phyloP scores from a whole-genome alignment of 2,113 vertebrate species.

The Vulpes lagopus region DNA sequence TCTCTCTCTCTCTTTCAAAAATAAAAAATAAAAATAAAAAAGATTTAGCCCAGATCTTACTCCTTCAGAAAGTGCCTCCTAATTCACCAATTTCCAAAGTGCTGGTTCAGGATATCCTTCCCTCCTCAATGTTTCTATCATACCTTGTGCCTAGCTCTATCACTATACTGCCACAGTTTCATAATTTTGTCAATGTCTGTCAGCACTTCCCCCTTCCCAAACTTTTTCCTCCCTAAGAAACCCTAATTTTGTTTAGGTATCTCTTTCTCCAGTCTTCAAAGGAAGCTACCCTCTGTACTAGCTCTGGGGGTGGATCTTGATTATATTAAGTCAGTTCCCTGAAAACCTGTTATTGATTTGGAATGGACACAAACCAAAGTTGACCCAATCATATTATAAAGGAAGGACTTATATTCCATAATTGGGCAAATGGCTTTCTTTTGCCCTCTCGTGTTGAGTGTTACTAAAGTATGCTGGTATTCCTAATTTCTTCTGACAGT shows the following conservation, averaged over 20 bases:
- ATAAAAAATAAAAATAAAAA: too few relatives aligned
- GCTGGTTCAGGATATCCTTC: neutral
- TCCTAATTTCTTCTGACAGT: conserved; percentile 17
- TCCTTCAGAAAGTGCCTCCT: conserved; percentile 20
- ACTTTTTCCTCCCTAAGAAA: neutral
- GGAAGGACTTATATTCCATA: neutral
- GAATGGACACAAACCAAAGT: neutral
- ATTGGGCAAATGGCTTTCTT: neutral
- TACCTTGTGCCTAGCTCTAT: neutral
- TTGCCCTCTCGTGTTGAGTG: neutral
- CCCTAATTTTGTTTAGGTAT: neutral
- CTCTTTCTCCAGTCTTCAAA: neutral
- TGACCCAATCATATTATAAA: neutral
- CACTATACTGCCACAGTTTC: neutral
- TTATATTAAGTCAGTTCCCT: neutral
- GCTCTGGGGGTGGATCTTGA: neutral
- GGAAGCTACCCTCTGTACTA: neutral
- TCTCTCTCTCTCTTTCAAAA: too few relatives aligned
- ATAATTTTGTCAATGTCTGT: neutral
- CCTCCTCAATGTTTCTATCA: neutral
- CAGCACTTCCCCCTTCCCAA: neutral
- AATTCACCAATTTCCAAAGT: neutral
- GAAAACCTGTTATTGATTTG: neutral
- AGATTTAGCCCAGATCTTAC: neutral
- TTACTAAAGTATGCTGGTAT: neutral